phyloP scores from a whole-genome alignment of 1,140 invertebrate genomes.

The Amyelois transitella region DNA sequence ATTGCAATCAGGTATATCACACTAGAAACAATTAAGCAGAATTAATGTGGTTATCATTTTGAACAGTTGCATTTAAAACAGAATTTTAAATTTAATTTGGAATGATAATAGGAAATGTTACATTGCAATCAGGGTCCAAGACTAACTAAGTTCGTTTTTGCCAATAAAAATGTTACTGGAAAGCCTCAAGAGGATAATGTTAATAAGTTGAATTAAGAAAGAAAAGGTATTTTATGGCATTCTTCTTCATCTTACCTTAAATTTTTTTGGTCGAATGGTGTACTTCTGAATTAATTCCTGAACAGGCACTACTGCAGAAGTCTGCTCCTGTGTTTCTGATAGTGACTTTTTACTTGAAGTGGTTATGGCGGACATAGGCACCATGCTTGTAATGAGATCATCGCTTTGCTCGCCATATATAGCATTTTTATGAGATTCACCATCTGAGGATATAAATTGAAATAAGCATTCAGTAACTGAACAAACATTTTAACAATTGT shows the following conservation, averaged over 20 bases:
- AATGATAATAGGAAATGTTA: too few species aligned
- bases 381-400: conserved; percentile 23
- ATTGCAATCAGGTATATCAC: conserved; percentile 61
- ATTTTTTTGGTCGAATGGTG: conserved; percentile 28
- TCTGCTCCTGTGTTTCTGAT: conserved; percentile 4
- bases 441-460: conserved; percentile 18
- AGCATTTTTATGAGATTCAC: conserved; percentile 19
- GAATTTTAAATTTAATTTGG: too few species aligned
- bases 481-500: not conserved
- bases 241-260: conserved; percentile 40
- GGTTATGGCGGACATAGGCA: conserved; percentile 21
- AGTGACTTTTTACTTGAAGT: conserved; percentile 3
- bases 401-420: conserved; percentile 22
- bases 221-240: too few species aligned
- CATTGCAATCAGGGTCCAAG: too few species aligned
- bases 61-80: not conserved
- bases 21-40: conserved; percentile 29
- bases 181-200: too few species aligned
- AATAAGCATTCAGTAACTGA: not conserved
- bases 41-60: not conserved
- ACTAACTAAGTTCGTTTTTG: too few species aligned
- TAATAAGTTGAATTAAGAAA: too few species aligned
- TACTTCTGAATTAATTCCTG: conserved; percentile 18
- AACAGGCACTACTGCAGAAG: conserved; percentile 4
- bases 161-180: too few species aligned